Percentiles rank a stretch among this genome's conserved stretches.
phyloP scores from a whole-genome alignment of 2,113 vertebrate species.

The Piprites chloris region DNA sequence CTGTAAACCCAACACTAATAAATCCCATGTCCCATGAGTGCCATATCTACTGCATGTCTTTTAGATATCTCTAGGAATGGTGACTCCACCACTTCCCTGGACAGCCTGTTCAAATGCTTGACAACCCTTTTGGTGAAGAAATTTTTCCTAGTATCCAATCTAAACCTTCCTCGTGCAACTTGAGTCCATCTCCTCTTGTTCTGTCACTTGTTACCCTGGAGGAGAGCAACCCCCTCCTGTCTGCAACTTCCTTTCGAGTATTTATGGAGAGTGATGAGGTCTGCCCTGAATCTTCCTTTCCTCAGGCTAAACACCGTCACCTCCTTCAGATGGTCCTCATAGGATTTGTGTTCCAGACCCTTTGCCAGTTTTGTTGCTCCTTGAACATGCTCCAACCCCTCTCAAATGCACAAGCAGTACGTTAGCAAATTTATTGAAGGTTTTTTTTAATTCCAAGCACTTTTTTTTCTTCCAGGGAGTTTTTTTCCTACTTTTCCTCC shows the following conservation, averaged over 20 bases:
- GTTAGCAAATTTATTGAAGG: neutral
- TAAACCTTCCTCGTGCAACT: neutral
- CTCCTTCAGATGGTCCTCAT: accelerated
- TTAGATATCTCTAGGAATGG: neutral
- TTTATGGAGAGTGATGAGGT: neutral
- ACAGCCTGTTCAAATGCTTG: neutral
- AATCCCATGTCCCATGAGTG: neutral
- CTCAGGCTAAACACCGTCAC: neutral
- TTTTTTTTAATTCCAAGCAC: neutral
- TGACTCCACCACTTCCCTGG: neutral
- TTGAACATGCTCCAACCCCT: neutral
- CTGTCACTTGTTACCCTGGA: neutral
- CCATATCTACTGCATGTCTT: accelerated
- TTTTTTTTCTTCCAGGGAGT: neutral
- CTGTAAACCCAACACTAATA: neutral
- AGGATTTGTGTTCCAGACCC: neutral
- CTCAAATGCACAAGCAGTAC: neutral
- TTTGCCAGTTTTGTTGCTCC: neutral
- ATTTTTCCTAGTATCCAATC: neutral
- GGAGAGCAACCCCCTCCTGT: neutral
- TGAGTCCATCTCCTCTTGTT: neutral
- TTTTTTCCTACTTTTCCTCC: neutral
- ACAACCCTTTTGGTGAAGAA: neutral
- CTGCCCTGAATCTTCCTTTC: neutral
- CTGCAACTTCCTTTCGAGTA: neutral